Conservation (phyloP, 2,113 vertebrate genomes). For the Brachirus orientalis region DNA sequence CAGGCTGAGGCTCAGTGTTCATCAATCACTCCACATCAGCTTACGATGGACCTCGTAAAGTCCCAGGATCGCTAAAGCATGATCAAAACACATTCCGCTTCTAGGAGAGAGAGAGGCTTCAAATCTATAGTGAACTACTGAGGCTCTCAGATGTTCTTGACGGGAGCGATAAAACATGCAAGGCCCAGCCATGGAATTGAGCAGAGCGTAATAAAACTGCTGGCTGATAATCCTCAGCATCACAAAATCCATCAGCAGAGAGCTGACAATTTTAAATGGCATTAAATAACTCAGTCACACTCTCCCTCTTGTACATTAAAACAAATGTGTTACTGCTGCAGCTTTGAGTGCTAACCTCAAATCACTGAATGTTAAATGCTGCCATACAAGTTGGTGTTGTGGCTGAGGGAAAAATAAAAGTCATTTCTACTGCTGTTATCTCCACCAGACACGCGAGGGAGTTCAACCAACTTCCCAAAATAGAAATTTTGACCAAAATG, state of each 20-base stretch:
- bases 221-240: constrained; percentile 24
- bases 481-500: neutral
- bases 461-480: constrained; percentile 8
- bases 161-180: constrained; percentile 28
- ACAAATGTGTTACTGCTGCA: constrained; percentile 11
- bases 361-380: constrained; percentile 14
- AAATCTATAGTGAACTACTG: constrained; percentile 28
- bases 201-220: constrained; percentile 25
- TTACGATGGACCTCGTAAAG: constrained; percentile 32
- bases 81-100: constrained; percentile 59
- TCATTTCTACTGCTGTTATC: constrained; percentile 16
- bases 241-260: constrained; percentile 10
- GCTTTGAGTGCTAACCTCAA: constrained; percentile 34
- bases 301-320: neutral
- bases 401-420: constrained; percentile 1
- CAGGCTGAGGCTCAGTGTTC: constrained; percentile 29
- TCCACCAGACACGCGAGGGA: neutral
- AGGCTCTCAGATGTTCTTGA: constrained; percentile 21
- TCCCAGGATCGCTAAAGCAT: constrained; percentile 43
- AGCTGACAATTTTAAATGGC: constrained; percentile 26
- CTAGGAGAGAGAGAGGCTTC: constrained; percentile 34
- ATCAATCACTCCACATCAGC: constrained; percentile 51
- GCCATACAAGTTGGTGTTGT: constrained; percentile 15
- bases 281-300: constrained; percentile 34
- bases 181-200: constrained; percentile 28